Percentiles rank a stretch among this genome's conserved stretches.
Conservation (phyloP, 2,888 invertebrate genomes). For the Tortrix viridana region DNA sequence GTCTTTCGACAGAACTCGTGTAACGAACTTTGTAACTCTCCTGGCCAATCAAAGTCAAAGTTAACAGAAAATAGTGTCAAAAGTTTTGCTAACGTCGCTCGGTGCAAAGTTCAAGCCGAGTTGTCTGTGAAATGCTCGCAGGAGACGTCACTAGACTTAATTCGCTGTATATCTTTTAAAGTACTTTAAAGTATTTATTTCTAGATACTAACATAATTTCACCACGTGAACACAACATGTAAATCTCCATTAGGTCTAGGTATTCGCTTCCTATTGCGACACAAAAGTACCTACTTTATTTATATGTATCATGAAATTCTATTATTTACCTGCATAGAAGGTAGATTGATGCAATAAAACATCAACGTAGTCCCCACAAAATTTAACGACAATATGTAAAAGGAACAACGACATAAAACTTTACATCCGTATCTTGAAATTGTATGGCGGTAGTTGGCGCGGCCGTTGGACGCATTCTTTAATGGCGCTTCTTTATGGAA, state of each 20-base stretch:
- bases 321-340: not conserved
- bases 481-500: slow-evolving; percentile 25
- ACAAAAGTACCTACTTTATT: not conserved
- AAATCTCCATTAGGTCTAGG: not conserved
- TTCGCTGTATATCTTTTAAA: slow-evolving; percentile 24
- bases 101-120: slow-evolving; percentile 51
- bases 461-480: slow-evolving; percentile 25
- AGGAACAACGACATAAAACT: slow-evolving; percentile 48
- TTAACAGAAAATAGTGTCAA: slow-evolving; percentile 69
- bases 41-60: slow-evolving; percentile 72
- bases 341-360: slow-evolving; percentile 51
- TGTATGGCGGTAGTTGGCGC: slow-evolving; percentile 41
- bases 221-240: not conserved
- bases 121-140: slow-evolving; percentile 51
- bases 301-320: not conserved
- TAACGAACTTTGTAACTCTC: slow-evolving; percentile 54
- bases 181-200: not conserved
- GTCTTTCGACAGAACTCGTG: slow-evolving; percentile 38
- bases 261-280: slow-evolving; percentile 2
- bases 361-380: slow-evolving; percentile 50
- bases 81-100: slow-evolving; percentile 60
- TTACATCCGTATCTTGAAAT: slow-evolving; percentile 50
- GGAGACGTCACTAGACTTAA: slow-evolving; percentile 45
- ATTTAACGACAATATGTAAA: slow-evolving; percentile 57
- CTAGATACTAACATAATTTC: not conserved